Percentiles rank a stretch among this genome's conserved stretches.
Evolutionary conservation across 2,113 vertebrate species (phyloP).

Genomic region (Ascaphus truei): DNA sequence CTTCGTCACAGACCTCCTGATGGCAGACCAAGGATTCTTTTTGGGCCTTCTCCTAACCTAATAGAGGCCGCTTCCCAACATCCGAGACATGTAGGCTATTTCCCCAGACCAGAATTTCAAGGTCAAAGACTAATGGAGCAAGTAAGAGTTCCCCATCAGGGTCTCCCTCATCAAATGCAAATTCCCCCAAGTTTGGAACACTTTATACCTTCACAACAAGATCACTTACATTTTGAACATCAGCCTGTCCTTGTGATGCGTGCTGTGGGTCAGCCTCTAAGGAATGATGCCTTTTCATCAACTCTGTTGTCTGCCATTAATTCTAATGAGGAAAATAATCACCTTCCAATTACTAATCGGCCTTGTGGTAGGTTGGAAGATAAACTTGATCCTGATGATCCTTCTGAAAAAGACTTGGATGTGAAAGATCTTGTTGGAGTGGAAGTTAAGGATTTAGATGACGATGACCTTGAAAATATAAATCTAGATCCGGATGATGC

Average conservation of each 20-base stretch:
- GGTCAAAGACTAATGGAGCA: conserved; percentile 58
- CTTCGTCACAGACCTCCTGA: conserved; percentile 82
- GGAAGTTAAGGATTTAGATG: conserved; percentile 94
- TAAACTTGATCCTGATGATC: conserved; percentile 87
- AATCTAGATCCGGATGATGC: conserved; percentile 91
- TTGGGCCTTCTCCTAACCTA: conserved; percentile 48
- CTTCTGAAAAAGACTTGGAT: conserved; percentile 89
- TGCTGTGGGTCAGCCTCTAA: conserved; percentile 73
- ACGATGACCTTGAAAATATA: conserved; percentile 89
- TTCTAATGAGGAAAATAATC: conserved; percentile 50
- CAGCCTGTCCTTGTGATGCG: conserved; percentile 65
- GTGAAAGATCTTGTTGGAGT: conserved; percentile 78
- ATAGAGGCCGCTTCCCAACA: conserved; percentile 63
- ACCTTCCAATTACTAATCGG: conserved; percentile 48
- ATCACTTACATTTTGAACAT: conserved; percentile 56
- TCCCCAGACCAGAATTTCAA: conserved; percentile 64
- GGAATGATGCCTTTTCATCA: conserved; percentile 65
- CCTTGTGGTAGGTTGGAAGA: conserved; percentile 74
- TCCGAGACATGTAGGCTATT: conserved; percentile 58
- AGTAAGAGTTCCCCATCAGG: conserved; percentile 53
- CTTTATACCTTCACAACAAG: conserved; percentile 59
- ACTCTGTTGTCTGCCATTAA: conserved; percentile 53
- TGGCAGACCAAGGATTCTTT: conserved; percentile 71
- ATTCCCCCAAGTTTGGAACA: conserved; percentile 71
- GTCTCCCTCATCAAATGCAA: conserved; percentile 56